Conservation (phyloP, 2,888 invertebrate species). For the Tridacna gigas region DNA sequence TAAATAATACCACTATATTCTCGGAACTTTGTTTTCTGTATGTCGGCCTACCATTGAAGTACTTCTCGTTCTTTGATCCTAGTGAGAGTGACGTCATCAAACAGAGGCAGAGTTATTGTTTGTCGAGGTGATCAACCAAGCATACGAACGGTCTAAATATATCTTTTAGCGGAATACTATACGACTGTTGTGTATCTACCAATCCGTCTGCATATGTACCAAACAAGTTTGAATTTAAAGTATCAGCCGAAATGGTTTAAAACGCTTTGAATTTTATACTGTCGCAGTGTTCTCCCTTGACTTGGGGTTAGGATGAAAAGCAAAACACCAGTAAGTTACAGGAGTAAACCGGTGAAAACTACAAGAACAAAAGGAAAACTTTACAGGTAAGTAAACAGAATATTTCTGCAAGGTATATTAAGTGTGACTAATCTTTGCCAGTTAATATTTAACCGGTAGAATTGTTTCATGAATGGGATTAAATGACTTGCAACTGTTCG, state of each 20-base stretch:
- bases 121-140: neutral
- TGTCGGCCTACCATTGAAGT: neutral
- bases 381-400: conserved; percentile 11
- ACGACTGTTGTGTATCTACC: neutral
- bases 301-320: conserved; percentile 18
- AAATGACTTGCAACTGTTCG: too few species aligned
- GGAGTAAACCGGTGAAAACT: conserved; percentile 5
- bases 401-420: too few species aligned
- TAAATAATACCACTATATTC: too few species aligned
- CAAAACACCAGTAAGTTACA: conserved; percentile 16
- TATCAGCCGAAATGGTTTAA: conserved; percentile 21
- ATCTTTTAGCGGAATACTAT: conserved; percentile 21
- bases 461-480: too few species aligned
- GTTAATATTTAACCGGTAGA: too few species aligned
- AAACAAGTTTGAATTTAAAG: conserved; percentile 27
- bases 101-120: neutral
- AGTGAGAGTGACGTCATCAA: neutral
- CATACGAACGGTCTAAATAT: conserved; percentile 12
- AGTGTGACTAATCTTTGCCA: too few species aligned
- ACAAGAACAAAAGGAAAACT: neutral
- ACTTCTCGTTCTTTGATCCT: neutral
- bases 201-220: neutral
- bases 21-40: too few species aligned
- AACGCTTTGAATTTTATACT: conserved; percentile 15
- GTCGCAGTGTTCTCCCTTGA: conserved; percentile 25